Base-by-base conservation (phyloP, 2,113 vertebrate genomes). In the Ornithorhynchus anatinus region DNA sequence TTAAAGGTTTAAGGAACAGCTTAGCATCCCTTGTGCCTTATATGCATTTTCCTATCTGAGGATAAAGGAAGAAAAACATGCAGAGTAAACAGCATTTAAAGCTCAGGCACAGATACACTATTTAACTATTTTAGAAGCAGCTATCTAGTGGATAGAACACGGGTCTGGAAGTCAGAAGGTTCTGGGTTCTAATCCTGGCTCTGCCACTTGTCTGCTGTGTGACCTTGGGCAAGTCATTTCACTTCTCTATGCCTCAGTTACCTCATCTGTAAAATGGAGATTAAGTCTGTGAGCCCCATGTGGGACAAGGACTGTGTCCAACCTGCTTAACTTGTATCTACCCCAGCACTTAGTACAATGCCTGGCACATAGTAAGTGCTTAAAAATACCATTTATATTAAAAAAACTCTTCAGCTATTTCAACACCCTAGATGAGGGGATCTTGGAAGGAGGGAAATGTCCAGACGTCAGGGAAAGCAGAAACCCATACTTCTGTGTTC, bases 1-100 rank as follows among this genome's bases (percentile, higher is more conserved):
- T 79, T 81, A 84, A 83, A 48, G 37, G 14, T 75, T 84, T 87
- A 62, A 74, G 81, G 59, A 36, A 80, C 71, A 71, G 80, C 58
- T 56, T 83, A n/a, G 35, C 80, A 64, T 65, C 25, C 39, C n/a
- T 6, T 63, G 47, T 67, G 75, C 72, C 68, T 80, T 57, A 63
- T 39, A 70, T 52, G 67, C 61, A 48, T 48, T 81, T 72, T 75
- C 77, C 22, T 69, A 40, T 39, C 56, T 65, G 47, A 35, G 48
- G 59, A 56, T 45, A 52, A 59, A 75, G 72, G 59, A 37, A 53
- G 56, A 39, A 37, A 37, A 37, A 44, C 13, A 35, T 29, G 6
- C 27, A 53, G 45, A 77, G 7, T 78, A 77, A 88, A 72, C 47
- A 66, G 38, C 39, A 81, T 58, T 81, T 82, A 58, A 31, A 47